A percentile compares a stretch with the other conserved stretches of the same genome.
Conservation (phyloP, 2,797 vertebrate species). For the Anabas testudineus region DNA sequence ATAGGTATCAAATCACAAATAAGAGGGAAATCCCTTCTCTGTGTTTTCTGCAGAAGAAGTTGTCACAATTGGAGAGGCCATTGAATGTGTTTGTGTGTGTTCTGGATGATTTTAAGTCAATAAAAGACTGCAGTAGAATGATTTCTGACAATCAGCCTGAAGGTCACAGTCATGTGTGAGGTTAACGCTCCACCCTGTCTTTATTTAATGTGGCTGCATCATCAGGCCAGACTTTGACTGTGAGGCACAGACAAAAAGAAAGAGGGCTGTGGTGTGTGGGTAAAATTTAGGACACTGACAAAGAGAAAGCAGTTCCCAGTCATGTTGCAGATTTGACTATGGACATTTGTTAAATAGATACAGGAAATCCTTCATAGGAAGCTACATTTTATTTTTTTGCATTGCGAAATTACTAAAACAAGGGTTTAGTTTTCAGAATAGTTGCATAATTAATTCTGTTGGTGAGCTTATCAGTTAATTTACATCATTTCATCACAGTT, state of each 20-base stretch:
- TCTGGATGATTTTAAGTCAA: background rate
- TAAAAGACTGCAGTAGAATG: constrained; percentile 9
- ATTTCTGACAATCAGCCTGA: constrained; percentile 33
- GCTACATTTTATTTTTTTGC: no score
- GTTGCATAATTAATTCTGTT: no score
- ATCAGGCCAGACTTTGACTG: constrained; percentile 43
- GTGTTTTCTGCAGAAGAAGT: constrained; percentile 13
- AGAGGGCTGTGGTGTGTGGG: constrained; percentile 1
- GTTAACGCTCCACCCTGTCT: constrained; percentile 35
- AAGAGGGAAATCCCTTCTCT: constrained; percentile 27
- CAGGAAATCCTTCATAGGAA: no score
- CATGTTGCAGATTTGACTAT: no score
- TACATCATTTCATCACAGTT: no score
- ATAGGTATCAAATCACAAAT: background rate
- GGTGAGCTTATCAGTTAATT: no score
- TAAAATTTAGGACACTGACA: constrained; percentile 32
- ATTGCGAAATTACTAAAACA: no score
- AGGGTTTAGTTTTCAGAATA: no score
- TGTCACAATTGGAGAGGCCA: constrained; percentile 32
- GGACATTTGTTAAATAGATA: no score
- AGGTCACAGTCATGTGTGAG: constrained; percentile 36
- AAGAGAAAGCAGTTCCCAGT: background rate
- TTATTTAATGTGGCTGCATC: constrained; percentile 48
- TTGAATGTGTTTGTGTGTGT: background rate
- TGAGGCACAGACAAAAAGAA: constrained; percentile 26